Conservation (phyloP, 2,888 invertebrate species). For the Eledona agricola region DNA sequence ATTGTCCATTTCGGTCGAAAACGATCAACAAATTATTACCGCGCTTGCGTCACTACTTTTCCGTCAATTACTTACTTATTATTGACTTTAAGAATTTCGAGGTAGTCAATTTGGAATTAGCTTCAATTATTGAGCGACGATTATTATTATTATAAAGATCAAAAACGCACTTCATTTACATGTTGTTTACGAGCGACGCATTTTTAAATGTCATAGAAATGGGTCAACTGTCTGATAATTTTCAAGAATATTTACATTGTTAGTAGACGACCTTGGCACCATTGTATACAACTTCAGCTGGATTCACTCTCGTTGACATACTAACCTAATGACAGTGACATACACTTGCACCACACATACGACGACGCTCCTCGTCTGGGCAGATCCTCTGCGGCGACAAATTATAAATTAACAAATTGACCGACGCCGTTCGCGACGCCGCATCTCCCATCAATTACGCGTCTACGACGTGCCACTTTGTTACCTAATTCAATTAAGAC, state of each 20-base stretch:
- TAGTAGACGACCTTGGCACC: constrained; percentile 42
- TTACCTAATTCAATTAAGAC: constrained; percentile 8
- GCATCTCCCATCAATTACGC: constrained; percentile 13
- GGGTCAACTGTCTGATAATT: constrained; percentile 46
- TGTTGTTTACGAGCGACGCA: constrained; percentile 37
- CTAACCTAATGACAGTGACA: constrained; percentile 57
- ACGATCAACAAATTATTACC: too few species aligned
- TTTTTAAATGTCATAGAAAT: constrained; percentile 39
- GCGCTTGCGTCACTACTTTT: too few species aligned
- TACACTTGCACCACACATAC: constrained; percentile 38
- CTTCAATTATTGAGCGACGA: constrained; percentile 2
- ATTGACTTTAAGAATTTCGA: too few species aligned
- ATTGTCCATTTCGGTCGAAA: too few species aligned
- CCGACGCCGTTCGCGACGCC: too few species aligned
- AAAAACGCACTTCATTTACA: constrained; percentile 28
- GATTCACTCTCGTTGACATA: constrained; percentile 58
- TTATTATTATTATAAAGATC: constrained; percentile 6
- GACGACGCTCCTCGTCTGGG: too few species aligned
- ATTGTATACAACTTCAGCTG: constrained; percentile 47
- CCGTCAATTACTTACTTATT: too few species aligned
- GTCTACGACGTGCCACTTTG: constrained; percentile 1
- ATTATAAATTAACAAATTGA: too few species aligned
- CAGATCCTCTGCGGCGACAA: too few species aligned
- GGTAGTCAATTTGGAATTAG: background rate
- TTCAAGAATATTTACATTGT: constrained; percentile 44